phyloP scores from a whole-genome alignment of 2,113 vertebrate genomes.

The Prionailurus viverrinus region DNA sequence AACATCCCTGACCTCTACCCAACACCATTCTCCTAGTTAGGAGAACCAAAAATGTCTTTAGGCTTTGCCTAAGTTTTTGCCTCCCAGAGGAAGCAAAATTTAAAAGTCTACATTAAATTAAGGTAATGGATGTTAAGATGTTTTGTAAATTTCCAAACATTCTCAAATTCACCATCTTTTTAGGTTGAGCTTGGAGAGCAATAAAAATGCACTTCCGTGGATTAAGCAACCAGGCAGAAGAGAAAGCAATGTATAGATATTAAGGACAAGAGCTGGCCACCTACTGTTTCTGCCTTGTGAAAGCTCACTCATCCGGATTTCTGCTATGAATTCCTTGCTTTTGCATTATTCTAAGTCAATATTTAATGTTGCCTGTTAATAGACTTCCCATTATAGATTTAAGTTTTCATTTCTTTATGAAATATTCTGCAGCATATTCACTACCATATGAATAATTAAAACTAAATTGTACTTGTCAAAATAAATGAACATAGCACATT shows the following conservation, averaged over 20 bases:
- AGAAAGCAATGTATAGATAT: fast-evolving
- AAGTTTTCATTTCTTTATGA: not conserved
- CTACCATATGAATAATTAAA: slow-evolving; percentile 65
- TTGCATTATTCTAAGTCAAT: not conserved
- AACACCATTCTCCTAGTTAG: too few relatives aligned
- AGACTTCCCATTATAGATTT: not conserved
- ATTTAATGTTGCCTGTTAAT: not conserved
- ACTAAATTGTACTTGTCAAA: slow-evolving; percentile 57
- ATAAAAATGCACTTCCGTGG: not conserved
- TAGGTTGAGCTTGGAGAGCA: not conserved
- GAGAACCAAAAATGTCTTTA: not conserved
- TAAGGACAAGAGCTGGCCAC: not conserved
- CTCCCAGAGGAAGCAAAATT: not conserved
- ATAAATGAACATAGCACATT: slow-evolving; percentile 49
- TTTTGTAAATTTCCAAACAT: not conserved
- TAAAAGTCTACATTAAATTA: not conserved
- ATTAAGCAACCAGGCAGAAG: fast-evolving
- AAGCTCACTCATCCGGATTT: not conserved
- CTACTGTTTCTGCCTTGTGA: too few relatives aligned
- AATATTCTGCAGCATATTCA: not conserved
- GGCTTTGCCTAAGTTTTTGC: not conserved
- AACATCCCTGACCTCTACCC: not conserved
- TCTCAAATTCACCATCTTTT: not conserved
- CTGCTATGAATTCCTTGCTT: not conserved
- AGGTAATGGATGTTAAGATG: not conserved